Base-by-base conservation (phyloP, 2,113 vertebrate species). In the Colinus virginianus region DNA sequence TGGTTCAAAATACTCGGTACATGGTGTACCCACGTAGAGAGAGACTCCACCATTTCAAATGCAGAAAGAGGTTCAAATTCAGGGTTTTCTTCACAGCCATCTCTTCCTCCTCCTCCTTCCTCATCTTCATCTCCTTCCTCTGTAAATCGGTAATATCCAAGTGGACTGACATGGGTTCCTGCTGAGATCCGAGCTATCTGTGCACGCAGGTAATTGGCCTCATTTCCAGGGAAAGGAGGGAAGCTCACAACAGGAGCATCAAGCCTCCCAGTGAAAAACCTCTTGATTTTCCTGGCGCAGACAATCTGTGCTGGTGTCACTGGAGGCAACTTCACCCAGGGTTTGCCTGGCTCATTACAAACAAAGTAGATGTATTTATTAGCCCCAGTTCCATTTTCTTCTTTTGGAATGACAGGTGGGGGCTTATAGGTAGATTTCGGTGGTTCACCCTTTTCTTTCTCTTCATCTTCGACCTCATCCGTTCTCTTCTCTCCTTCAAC, bases 101-200 rank as follows among this genome's bases (percentile, higher is more conserved):
- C 97, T 69, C 85, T 94, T 15, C 94, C 91, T 6, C 78, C 89
- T 84, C 97, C 98, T 2, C 49, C 87, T 13, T 97, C 98, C 3
- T 99, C 98, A 11, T 99, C 99, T 36, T 99, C 98, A 0, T 98
- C 98, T 11, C 95, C 98, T 40, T 99, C 98, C 66, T 99, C 98
- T 80, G 84, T 92, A 80, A 98, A 98, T 83, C 98, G 98, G 78
- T 98, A 99, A 95, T 98, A 99, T 17, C 99, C 98, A 72, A 98
- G 94, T 25, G 99, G 99, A 87, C 99, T 99, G 89, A 99, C 93
- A 0, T 99, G 99, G 5, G 99, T 99, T 21, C 98, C 98, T 7
- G 98, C 99, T 43, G 99, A 99, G 96, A 99, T 99, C 4, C 99
- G 98, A 68, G 99, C 98, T 26, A 99, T 99, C 95, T 99, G 99